Conservation (phyloP, 2,797 vertebrate species). For the Helicolenus hilgendorfi region DNA sequence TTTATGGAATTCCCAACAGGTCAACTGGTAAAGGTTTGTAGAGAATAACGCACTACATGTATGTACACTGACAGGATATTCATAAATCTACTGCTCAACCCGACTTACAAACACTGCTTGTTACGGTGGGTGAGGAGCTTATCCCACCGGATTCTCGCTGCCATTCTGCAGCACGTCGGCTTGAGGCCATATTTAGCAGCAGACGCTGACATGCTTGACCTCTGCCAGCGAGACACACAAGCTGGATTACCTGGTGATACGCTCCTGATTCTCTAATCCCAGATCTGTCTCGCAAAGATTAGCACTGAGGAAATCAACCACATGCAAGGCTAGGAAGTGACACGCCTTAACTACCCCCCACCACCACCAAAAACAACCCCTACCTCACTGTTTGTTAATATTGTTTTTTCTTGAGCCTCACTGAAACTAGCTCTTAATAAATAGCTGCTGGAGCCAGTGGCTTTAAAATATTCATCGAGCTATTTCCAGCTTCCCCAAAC, state of each 20-base stretch:
- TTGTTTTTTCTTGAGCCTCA: not conserved
- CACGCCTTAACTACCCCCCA: slow-evolving; percentile 15
- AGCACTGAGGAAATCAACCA: slow-evolving; percentile 69
- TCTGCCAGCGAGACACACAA: slow-evolving; percentile 74
- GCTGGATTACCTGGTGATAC: slow-evolving; percentile 84
- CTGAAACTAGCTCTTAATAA: slow-evolving; percentile 53
- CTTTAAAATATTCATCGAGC: slow-evolving; percentile 81
- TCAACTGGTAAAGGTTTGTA: slow-evolving; percentile 1
- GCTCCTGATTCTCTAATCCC: slow-evolving; percentile 85
- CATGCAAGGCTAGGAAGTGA: slow-evolving; percentile 56
- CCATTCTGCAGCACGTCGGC: slow-evolving; percentile 36
- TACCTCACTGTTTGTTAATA: slow-evolving; percentile 1
- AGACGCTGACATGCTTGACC: slow-evolving; percentile 77
- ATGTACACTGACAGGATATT: not conserved
- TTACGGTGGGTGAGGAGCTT: slow-evolving; percentile 65
- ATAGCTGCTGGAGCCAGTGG: slow-evolving; percentile 57
- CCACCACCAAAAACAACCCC: not conserved
- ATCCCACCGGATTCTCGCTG: slow-evolving; percentile 53
- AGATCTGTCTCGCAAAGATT: slow-evolving; percentile 84
- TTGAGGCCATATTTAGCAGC: slow-evolving; percentile 78
- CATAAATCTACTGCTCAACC: slow-evolving; percentile 11
- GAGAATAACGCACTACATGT: not conserved
- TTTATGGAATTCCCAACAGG: slow-evolving; percentile 26
- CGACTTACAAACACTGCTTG: slow-evolving; percentile 42
- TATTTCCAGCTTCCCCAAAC: slow-evolving; percentile 73